phyloP scores from a whole-genome alignment of 53 echinoderm and acorn worm species.

The Echinometra lucunter region DNA sequence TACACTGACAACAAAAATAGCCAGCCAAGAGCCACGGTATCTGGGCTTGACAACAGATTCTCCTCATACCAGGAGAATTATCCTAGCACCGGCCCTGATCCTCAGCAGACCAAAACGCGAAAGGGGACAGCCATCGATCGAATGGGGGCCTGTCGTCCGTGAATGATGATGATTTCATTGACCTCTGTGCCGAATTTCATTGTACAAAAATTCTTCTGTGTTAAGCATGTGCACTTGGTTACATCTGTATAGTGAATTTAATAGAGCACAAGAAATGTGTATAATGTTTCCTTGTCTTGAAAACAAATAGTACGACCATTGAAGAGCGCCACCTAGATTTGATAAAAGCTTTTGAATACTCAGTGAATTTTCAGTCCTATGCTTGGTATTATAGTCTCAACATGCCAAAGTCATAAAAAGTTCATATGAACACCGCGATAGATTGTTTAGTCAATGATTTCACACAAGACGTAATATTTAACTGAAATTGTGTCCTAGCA shows the following conservation, averaged over 20 bases:
- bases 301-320: neutral
- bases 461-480: too few relatives aligned
- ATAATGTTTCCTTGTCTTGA: neutral
- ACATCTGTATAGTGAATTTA: neutral
- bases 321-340: neutral
- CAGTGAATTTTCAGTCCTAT: neutral
- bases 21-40: slow-evolving; percentile 17
- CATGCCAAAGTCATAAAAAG: neutral
- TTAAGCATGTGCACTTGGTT: neutral
- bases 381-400: neutral
- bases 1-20: slow-evolving; percentile 54
- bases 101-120: slow-evolving; percentile 3
- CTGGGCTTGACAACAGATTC: slow-evolving; percentile 40
- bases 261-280: neutral
- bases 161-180: slow-evolving; percentile 43
- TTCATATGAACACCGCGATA: neutral
- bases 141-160: neutral
- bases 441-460: neutral
- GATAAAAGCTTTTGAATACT: neutral
- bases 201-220: neutral
- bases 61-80: slow-evolving; percentile 62
- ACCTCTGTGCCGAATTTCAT: slow-evolving; percentile 26
- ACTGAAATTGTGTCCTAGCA: too few relatives aligned
- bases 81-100: slow-evolving; percentile 33
- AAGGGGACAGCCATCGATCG: slow-evolving; percentile 15